Base-by-base conservation (phyloP, 2,797 vertebrate genomes). In the Cuniculus paca region DNA sequence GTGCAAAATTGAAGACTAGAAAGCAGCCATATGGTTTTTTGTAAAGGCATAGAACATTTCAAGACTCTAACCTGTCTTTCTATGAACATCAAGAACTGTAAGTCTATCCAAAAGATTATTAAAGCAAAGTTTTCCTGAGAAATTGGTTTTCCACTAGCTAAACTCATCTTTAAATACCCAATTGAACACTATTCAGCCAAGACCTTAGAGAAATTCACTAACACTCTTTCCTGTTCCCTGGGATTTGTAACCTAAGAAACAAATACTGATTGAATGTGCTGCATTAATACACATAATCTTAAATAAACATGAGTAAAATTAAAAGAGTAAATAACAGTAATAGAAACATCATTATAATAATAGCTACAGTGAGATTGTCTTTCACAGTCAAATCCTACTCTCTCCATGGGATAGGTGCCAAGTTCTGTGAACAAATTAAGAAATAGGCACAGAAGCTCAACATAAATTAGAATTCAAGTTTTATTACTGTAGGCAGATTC, bases 341-440 rank as follows among this genome's bases (percentile, higher is more conserved):
- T 24, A 75, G 34, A 91, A 58, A 31, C 77, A 63, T 56, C 26
- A 65, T 45, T 36, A n/a, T 36, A 85, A 91, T 78, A 72, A 50
- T 85, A 94, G 61, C 63, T 88, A 56, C 60, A 45, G 0, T 94
- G 80, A 78, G 28, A 34, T 77, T 95, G 82, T 91, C 63, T 78
- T 91, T 93, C 80, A 26, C 0, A 91, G 39, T 68, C 17, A 88
- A 90, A 65, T 79, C 48, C 63, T 36, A 28, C 6, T 0, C 3
- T 8, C 63, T 79, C n/a, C 24, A 39, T 54, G 54, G 58, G 39
- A 95, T 22, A 50, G 17, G 11, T 70, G 34, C 34, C 39, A 81
- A 91, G 39, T 72, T 91, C 58, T 95, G 4, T 84, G 54, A 92
- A 81, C 72, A 9, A 85, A 84, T 54, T 96, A 58, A 90, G 61